Percentiles rank a stretch among this genome's conserved stretches.
Evolutionary conservation across 2,888 invertebrate species (phyloP).

Genomic region (Escarpia spicata): DNA sequence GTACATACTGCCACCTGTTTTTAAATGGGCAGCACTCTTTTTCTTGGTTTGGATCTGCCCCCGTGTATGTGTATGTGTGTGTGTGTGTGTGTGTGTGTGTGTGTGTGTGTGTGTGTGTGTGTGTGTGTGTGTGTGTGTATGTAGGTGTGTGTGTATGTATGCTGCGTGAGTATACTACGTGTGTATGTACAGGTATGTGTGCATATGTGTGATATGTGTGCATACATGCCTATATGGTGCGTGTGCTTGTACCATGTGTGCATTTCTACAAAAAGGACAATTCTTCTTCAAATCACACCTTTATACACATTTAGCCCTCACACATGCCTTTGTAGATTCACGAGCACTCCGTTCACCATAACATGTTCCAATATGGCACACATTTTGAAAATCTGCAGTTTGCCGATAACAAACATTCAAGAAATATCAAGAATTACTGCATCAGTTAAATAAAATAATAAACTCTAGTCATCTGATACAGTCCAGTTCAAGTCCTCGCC

Average conservation of each 20-base stretch:
- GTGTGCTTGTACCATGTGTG: too few species aligned
- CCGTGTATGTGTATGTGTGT: not conserved
- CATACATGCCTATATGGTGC: too few species aligned
- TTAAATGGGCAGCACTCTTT: not conserved
- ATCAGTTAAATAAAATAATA: not conserved
- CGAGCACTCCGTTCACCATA: not conserved
- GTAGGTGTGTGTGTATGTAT: too few species aligned
- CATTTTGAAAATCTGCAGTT: not conserved
- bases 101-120: not conserved
- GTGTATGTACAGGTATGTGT: too few species aligned
- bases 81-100: not conserved
- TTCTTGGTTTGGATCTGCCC: not conserved
- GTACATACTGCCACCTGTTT: not conserved
- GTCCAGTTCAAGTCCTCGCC: not conserved
- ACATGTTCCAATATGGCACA: not conserved
- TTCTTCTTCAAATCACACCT: not conserved
- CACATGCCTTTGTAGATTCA: not conserved
- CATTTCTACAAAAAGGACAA: not conserved
- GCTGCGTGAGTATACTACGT: too few species aligned
- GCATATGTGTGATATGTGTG: too few species aligned
- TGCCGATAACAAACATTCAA: not conserved
- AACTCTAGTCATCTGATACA: not conserved
- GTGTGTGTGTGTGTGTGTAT: too few species aligned
- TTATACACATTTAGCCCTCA: not conserved
- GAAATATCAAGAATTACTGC: not conserved